These are phyloP conservation scores for Entomobrya proxima DNA, from an alignment of 2,888 invertebrate species.

Conservation along the genomic window DNA sequence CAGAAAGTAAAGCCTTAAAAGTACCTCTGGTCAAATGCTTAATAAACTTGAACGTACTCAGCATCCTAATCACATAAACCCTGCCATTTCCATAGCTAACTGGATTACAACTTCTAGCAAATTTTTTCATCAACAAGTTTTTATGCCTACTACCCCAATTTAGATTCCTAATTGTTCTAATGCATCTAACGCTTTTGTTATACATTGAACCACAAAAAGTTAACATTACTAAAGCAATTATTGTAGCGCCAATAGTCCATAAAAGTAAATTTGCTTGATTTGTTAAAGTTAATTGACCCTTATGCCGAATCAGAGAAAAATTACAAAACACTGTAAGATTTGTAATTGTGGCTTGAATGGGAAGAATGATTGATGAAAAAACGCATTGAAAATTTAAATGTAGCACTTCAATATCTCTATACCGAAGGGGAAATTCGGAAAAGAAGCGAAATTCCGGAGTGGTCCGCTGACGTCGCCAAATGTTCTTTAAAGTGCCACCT, in stretches of 20 bases:
- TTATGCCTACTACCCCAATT: not conserved
- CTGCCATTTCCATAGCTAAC: slow-evolving; percentile 40
- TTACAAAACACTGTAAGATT: not conserved
- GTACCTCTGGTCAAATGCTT: not conserved
- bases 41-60: slow-evolving; percentile 21
- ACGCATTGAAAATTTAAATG: slow-evolving; percentile 3
- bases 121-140: slow-evolving; percentile 20
- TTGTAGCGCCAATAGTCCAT: not conserved
- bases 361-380: slow-evolving; percentile 3
- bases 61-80: slow-evolving; percentile 22
- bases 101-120: slow-evolving; percentile 16
- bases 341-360: not conserved
- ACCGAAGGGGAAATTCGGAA: not conserved
- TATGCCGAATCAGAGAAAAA: not conserved
- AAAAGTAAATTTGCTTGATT: not conserved
- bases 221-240: not conserved
- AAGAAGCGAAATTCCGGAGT: not conserved
- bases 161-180: not conserved
- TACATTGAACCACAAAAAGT: slow-evolving; percentile 20
- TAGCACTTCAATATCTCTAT: slow-evolving; percentile 1
- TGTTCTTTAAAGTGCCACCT: not conserved
- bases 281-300: not conserved
- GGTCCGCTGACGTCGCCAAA: not conserved
- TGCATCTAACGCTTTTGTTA: not conserved
- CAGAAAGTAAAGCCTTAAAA: not conserved